A percentile compares a stretch with the other conserved stretches of the same genome.
Evolutionary conservation across 1,140 invertebrate species (phyloP).

Genomic region (Pollicipes pollicipes): DNA sequence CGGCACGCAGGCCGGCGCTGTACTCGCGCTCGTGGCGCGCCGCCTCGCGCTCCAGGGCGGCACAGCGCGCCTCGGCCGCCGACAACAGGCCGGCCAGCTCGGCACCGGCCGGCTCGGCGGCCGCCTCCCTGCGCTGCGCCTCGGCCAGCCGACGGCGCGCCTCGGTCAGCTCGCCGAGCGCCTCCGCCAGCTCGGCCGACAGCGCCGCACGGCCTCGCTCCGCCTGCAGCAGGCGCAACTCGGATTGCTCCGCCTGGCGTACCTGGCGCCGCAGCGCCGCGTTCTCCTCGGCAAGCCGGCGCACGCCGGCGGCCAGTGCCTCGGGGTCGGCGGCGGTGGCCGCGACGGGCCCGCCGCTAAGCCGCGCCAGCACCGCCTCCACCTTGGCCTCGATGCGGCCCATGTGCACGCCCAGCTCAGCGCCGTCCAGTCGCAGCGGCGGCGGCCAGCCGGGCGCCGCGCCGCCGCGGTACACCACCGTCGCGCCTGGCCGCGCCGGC

Average conservation of each 20-base stretch:
- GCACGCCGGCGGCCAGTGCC: background rate
- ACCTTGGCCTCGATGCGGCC: background rate
- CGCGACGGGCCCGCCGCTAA: background rate
- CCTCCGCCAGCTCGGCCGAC: background rate
- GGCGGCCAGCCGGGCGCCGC: too few species aligned
- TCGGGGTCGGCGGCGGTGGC: background rate
- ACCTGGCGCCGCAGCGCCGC: background rate
- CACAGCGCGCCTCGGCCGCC: too few species aligned
- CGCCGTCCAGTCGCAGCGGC: background rate
- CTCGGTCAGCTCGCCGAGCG: background rate
- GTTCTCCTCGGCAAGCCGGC: background rate
- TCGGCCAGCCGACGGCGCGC: background rate
- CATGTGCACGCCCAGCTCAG: background rate
- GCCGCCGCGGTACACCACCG: too few species aligned
- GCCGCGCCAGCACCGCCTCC: background rate
- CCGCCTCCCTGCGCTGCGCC: background rate
- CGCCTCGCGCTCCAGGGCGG: too few species aligned
- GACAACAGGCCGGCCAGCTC: too few species aligned
- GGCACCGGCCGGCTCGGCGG: background rate
- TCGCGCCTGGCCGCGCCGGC: too few species aligned
- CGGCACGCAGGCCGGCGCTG: too few species aligned
- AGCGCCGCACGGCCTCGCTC: background rate
- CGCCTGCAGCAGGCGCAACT: background rate
- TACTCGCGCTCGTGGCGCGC: too few species aligned
- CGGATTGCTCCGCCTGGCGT: too few species aligned